Percentiles rank a stretch among this genome's conserved stretches.
These are phyloP conservation scores for Ylistrum balloti DNA, from an alignment of 1,140 invertebrate genomes.

Conservation along the genomic window DNA sequence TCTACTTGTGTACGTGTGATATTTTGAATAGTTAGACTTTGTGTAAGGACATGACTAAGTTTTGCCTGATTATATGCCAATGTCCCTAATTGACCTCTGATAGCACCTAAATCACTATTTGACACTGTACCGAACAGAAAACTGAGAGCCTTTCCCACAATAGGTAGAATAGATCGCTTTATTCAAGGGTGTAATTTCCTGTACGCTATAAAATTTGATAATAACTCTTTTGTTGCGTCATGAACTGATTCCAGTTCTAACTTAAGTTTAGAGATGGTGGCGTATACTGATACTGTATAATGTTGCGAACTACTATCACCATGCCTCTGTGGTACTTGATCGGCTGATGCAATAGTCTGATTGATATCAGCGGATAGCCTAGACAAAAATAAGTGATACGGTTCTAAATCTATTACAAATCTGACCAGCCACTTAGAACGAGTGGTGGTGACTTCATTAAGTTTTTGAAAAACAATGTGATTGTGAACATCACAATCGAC, in stretches of 20 bases:
- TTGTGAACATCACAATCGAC: too few relatives aligned
- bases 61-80: constrained; percentile 51
- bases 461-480: too few relatives aligned
- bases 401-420: constrained; percentile 44
- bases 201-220: not conserved
- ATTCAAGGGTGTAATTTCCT: not conserved
- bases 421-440: constrained; percentile 25
- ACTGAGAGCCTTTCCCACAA: constrained; percentile 46
- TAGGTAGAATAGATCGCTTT: constrained; percentile 51
- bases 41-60: constrained; percentile 47
- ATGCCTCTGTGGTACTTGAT: not conserved
- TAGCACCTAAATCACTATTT: constrained; percentile 43
- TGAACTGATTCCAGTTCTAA: not conserved
- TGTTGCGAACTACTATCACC: not conserved
- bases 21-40: constrained; percentile 50
- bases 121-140: constrained; percentile 58
- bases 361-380: not conserved
- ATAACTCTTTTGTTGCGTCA: not conserved
- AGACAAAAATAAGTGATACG: constrained; percentile 36
- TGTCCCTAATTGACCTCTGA: constrained; percentile 44
- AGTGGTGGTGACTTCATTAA: too few relatives aligned
- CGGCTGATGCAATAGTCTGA: not conserved
- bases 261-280: not conserved
- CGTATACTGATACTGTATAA: not conserved
- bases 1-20: constrained; percentile 40